Base-by-base conservation (phyloP, 2,113 vertebrate species). In the Petroica traversi region DNA sequence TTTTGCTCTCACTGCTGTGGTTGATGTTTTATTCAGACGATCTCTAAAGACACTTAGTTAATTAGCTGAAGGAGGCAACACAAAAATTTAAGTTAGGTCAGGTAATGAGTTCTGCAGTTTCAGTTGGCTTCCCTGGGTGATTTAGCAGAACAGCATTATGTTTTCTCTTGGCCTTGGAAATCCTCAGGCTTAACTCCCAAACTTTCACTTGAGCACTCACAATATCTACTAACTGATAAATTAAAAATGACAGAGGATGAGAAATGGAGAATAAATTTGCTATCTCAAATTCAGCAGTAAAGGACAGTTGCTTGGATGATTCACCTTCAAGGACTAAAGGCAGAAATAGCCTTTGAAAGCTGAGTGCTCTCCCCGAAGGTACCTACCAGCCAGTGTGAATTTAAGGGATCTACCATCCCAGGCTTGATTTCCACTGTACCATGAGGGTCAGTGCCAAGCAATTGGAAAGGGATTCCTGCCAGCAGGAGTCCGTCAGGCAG, bases 221-320 rank as follows among this genome's bases (percentile, higher is more conserved):
- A 63, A 33, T 78, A 72, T 87, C 22, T 87, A 15, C 46, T 78
- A 72, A 63, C n/a, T 85, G 77, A 68, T 49, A 85, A 95, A 95
- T 92, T 89, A 82, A 93, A 92, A 92, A 94, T 85, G 93, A 92
- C 87, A 84, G 73, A 71, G 48, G 26, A 86, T 51, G 40, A 72
- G 34, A 81, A 89, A 92, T 58, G 34, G 40, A 69, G 81, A 89
- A 73, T 52, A 43, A 88, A 36, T 74, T 83, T 51, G 22, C 24
- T 95, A 25, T 86, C 93, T 55, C 1, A 2, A 51, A 45, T 72
- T 89, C 77, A 88, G 62, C 31, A 48, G 41, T 82, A 66, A 87
- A 85, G 40, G 34, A 72, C 58, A 79, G 77, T 64, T 89, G 64
- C 67, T 93, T 0, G 1, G 23, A 89, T 92, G 84, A 95, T 85